These are phyloP conservation scores for Silurus asotus DNA, from an alignment of 2,113 vertebrate species.

Conservation along the genomic window DNA sequence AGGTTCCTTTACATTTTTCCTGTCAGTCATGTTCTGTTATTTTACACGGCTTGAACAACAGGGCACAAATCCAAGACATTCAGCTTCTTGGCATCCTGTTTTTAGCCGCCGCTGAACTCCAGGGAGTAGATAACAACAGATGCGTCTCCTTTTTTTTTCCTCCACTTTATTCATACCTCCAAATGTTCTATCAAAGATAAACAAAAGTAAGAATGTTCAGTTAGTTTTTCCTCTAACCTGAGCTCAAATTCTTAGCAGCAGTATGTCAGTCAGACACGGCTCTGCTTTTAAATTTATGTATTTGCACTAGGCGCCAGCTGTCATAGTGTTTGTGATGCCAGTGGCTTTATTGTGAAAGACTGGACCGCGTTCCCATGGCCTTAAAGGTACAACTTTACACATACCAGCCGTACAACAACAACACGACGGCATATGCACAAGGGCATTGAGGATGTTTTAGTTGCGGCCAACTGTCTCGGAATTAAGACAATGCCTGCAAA, in stretches of 20 bases:
- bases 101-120: conserved; percentile 28
- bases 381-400: conserved; percentile 66
- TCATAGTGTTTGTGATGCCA: conserved; percentile 63
- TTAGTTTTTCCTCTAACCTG: conserved; percentile 44
- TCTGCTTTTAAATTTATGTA: conserved; percentile 39
- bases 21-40: conserved; percentile 24
- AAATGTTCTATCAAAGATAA: conserved; percentile 50
- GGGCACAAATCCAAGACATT: conserved; percentile 24
- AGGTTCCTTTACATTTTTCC: neutral
- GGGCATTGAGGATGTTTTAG: conserved; percentile 57
- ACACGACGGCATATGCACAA: conserved; percentile 64
- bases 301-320: conserved; percentile 57
- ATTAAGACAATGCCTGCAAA: conserved; percentile 72
- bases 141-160: conserved; percentile 44
- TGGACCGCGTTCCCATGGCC: conserved; percentile 76
- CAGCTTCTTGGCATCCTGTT: conserved; percentile 22
- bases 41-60: conserved; percentile 5
- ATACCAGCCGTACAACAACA: conserved; percentile 70
- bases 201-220: conserved; percentile 16
- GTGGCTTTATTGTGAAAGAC: conserved; percentile 55
- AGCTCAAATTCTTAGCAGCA: conserved; percentile 37
- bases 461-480: conserved; percentile 62
- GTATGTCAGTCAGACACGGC: conserved; percentile 16
- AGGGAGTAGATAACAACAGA: conserved; percentile 51
- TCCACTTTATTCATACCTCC: conserved; percentile 49